phyloP scores from a whole-genome alignment of 2,113 vertebrate species.

The Malurus melanocephalus region DNA sequence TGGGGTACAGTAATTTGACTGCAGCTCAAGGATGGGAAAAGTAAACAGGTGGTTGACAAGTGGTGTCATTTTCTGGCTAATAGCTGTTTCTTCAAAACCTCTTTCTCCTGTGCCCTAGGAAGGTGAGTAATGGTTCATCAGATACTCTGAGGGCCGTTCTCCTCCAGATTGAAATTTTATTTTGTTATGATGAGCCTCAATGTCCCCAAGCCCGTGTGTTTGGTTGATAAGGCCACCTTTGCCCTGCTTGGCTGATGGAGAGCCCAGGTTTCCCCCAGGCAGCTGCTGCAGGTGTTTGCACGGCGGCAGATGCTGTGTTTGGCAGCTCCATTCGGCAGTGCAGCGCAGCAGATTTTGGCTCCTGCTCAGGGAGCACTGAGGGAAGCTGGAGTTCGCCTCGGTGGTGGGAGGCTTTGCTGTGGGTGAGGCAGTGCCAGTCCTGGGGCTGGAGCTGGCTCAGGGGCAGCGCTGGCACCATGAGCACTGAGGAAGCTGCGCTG shows the following conservation, averaged over 20 bases:
- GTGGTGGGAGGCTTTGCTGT: neutral
- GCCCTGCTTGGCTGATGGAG: neutral
- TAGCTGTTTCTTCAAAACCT: neutral
- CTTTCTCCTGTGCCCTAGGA: neutral
- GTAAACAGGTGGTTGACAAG: neutral
- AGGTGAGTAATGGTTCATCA: neutral
- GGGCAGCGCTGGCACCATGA: neutral
- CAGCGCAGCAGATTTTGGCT: neutral
- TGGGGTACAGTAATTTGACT: neutral
- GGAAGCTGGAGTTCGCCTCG: fast-evolving
- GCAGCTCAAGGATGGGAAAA: neutral
- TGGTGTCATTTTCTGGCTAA: neutral
- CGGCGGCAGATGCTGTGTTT: fast-evolving
- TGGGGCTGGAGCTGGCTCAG: neutral
- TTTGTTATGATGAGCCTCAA: neutral
- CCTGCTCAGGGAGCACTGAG: neutral
- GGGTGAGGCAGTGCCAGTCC: neutral
- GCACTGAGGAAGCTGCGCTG: fast-evolving
- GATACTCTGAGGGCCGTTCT: fast-evolving
- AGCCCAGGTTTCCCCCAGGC: neutral
- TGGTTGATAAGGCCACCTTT: neutral
- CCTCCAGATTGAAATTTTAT: neutral
- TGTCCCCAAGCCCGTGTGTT: neutral
- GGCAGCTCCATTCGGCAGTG: fast-evolving
- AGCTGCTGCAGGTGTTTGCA: neutral